Evolutionary conservation across 2,113 vertebrate genomes (phyloP).

Genomic region (Neolamprologus caudopunctatus): DNA sequence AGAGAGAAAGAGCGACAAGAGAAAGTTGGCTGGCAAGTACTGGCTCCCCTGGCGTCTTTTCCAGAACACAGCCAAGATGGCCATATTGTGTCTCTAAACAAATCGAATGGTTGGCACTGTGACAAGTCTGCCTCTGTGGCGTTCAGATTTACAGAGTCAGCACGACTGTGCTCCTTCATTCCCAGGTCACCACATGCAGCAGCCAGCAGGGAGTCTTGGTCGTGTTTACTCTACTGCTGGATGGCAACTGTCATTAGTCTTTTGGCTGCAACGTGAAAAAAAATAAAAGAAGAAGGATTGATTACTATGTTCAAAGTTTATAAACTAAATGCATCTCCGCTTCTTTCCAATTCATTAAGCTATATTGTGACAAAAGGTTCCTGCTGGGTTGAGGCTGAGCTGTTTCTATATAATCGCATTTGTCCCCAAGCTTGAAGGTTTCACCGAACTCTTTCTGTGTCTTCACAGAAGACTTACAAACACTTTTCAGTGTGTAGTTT

Average conservation of each 20-base stretch:
- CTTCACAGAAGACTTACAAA: background rate
- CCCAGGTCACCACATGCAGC: slow-evolving; percentile 55
- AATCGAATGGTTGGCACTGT: slow-evolving; percentile 61
- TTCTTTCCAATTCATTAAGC: slow-evolving; percentile 9
- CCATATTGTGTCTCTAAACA: slow-evolving; percentile 68
- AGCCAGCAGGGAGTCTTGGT: slow-evolving; percentile 30
- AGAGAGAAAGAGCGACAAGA: slow-evolving; percentile 35
- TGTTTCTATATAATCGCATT: background rate
- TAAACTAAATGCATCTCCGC: background rate
- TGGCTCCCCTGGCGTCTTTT: slow-evolving; percentile 40
- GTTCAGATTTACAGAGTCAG: slow-evolving; percentile 50
- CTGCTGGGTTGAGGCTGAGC: background rate
- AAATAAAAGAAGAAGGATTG: slow-evolving; percentile 2
- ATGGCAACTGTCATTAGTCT: slow-evolving; percentile 46
- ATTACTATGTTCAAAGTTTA: slow-evolving; percentile 22
- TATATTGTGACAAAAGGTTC: background rate
- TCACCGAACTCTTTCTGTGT: background rate
- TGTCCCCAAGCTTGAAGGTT: background rate
- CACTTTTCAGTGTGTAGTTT: background rate
- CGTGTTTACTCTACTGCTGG: slow-evolving; percentile 39
- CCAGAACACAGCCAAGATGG: slow-evolving; percentile 57
- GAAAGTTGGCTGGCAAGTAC: slow-evolving; percentile 49
- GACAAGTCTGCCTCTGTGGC: slow-evolving; percentile 52
- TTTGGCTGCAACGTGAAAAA: slow-evolving; percentile 26
- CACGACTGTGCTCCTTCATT: slow-evolving; percentile 32